phyloP scores from a whole-genome alignment of 2,888 invertebrate genomes.

The Thymelicus lineola region DNA sequence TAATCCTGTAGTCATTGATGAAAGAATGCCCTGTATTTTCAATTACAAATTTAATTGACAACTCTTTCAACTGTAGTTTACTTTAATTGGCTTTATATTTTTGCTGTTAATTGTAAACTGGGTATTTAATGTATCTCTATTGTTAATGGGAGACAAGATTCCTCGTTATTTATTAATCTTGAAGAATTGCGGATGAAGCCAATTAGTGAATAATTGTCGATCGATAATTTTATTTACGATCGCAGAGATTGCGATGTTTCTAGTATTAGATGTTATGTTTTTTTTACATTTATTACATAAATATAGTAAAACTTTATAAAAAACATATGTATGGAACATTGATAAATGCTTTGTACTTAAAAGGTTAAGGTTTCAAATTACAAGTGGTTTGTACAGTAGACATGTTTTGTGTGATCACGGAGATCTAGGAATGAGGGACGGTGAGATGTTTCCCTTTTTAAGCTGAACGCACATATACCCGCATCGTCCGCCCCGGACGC shows the following conservation, averaged over 20 bases:
- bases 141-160: slow-evolving; percentile 28
- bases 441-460: too few relatives aligned
- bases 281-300: background rate
- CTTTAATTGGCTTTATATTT: slow-evolving; percentile 24
- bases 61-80: background rate
- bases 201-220: slow-evolving; percentile 22
- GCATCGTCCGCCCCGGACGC: too few relatives aligned
- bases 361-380: too few relatives aligned
- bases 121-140: slow-evolving; percentile 7
- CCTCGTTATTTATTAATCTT: slow-evolving; percentile 17
- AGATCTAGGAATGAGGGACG: too few relatives aligned
- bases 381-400: too few relatives aligned
- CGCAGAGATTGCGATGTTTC: background rate
- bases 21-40: background rate
- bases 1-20: background rate
- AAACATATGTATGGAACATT: too few relatives aligned
- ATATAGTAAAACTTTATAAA: too few relatives aligned
- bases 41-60: background rate
- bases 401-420: too few relatives aligned
- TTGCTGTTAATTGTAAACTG: slow-evolving; percentile 12
- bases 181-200: slow-evolving; percentile 13
- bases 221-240: slow-evolving; percentile 1
- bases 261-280: slow-evolving; percentile 4
- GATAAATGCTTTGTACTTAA: too few relatives aligned
- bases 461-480: too few relatives aligned